Base-by-base conservation (phyloP, 1,140 invertebrate species). In the Piezodorus guildinii region DNA sequence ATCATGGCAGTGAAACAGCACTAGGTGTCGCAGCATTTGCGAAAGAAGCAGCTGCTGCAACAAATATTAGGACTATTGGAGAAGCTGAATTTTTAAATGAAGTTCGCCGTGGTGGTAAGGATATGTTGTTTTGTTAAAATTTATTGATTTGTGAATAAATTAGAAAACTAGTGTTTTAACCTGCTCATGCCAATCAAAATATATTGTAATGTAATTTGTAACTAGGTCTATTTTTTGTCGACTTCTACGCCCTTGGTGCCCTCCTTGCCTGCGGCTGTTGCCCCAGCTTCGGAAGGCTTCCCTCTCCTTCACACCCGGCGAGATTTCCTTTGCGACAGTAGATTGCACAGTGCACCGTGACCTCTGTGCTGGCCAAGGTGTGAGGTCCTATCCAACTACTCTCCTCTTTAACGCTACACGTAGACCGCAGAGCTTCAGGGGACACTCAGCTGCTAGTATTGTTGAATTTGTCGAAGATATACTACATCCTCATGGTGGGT, bases 161-260 rank as follows among this genome's bases (percentile, higher is more conserved):
- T 21, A 17, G 46, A 21, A 49, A 21, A 17, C 10, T 49, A 4
- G 2, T 49, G 46, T 49, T 49, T 4, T 49, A 3, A 49, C 16
- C 46, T 17, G 46, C 2, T 3, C 10, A 10, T n/a, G 3, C 16
- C 19, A 49, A 17, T 17, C 19, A 49, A 44, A 15, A 64, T 21
- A 66, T 39, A n/a, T 61, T 39, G 12, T 39, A 12, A 39, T 39
- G 6, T 39, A 12, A 10, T 39, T 39, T 59, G 27, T 65, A 65
- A 62, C 23, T 71, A 74, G 79, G 75, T 62, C 74, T 79, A 2
- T 87, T 84, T 85, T 83, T 90, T 70, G 78, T 91, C 27, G 87
- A 90, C 70, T 90, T 88, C 78, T 89, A 86, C 75, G 85, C 87
- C 87, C 88, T 68, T 88, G 87, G 85, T 91, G 88, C 75, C 87